These are phyloP conservation scores for Nilaparvata lugens DNA, from an alignment of 1,140 invertebrate genomes.

Conservation along the genomic window DNA sequence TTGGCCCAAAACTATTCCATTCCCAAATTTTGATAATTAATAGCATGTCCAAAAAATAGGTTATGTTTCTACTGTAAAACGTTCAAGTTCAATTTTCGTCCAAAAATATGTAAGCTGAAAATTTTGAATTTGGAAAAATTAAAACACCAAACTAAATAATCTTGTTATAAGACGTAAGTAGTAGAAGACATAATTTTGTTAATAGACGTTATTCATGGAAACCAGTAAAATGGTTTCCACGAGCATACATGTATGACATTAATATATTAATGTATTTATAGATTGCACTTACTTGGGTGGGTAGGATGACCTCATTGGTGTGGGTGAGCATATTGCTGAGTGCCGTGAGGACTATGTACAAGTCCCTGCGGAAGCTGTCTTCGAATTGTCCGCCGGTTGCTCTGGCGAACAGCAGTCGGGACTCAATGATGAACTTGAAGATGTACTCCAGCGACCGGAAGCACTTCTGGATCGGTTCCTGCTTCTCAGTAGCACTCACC, in stretches of 20 bases:
- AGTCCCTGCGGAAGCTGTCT: conserved; percentile 70
- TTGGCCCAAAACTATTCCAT: no score
- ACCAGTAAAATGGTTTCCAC: not conserved
- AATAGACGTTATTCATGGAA: not conserved
- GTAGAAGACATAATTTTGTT: not conserved
- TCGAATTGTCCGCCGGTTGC: conserved; percentile 81
- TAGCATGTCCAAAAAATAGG: no score
- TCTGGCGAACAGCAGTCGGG: conserved; percentile 74
- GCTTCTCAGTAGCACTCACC: conserved; percentile 71
- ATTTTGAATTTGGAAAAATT: no score
- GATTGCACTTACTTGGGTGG: conserved; percentile 54
- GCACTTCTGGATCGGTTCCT: conserved; percentile 82
- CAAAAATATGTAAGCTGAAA: no score
- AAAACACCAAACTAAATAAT: no score
- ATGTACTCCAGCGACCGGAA: conserved; percentile 88
- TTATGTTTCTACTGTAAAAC: no score
- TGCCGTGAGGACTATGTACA: conserved; percentile 63
- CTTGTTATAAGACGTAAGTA: not conserved
- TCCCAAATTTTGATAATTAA: no score
- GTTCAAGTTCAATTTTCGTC: no score
- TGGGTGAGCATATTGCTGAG: conserved; percentile 65
- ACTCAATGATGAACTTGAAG: conserved; percentile 92
- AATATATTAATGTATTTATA: no score
- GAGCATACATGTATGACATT: not conserved
- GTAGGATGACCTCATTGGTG: conserved; percentile 59